Evolutionary conservation across 2,888 invertebrate species (phyloP), one percentile per base, ranked within the genome.

Genomic region (Antheraea assamensis): DNA sequence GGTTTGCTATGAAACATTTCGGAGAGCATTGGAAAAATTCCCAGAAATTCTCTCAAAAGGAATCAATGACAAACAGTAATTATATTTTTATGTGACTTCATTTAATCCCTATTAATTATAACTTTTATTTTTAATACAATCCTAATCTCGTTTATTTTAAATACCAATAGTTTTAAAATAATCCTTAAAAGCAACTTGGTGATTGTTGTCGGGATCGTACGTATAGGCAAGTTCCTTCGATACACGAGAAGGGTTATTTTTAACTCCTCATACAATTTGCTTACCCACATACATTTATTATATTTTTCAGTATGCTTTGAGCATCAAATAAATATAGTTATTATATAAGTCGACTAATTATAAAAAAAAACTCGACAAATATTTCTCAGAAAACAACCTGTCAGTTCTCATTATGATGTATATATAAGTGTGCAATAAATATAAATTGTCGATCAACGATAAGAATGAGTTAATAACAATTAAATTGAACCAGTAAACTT

Each of bases 281-380:
- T 96, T 96, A 3, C 96, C 95, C 72, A 95, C 95, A 80, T 93
- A 87, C 82, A 95, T 96, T 85, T 97, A 97, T 13, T 42, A 13
- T 42, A 42, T 78, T 95, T 96, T 71, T 96, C 96, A 8, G 96
- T 96, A 83, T 97, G 97, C 87, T 96, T 97, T 24, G 91, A 93
- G 85, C 97, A 97, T 71, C 95, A 94, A 19, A 35, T 35, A 19
- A 21, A 71, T 74, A 27, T 74, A 66, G 52, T 31, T 68, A 24
- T 4, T 55, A 64, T 52, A 49, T 52, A 15, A 49, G 27, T 71
- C 31, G 21, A 47, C 31, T 71, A 73, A 49, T 73, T 71, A 72
- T 64, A 71, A 24, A 49, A 24, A 49, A 30, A 64, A 55, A 64
- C 42, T 72, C 24, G 49, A 52, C 52, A 49, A 64, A 71, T 73